These are phyloP conservation scores for Cryptoleucopteryx plumbea DNA, from an alignment of 2,113 vertebrate species.

Conservation along the genomic window DNA sequence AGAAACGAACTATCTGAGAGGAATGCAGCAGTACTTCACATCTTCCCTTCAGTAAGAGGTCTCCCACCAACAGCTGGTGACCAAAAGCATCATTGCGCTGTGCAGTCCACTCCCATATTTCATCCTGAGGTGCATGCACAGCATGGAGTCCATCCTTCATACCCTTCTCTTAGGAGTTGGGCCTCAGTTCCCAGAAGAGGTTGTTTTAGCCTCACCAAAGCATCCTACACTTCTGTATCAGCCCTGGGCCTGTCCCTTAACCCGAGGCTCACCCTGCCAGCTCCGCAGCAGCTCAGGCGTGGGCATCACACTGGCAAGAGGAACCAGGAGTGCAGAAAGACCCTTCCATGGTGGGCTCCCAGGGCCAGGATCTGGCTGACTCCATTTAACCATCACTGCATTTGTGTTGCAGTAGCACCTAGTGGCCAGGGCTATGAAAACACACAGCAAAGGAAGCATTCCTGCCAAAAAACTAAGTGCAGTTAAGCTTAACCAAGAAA, in stretches of 20 bases:
- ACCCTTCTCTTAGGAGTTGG: neutral
- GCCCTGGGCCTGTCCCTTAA: neutral
- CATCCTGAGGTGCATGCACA: neutral
- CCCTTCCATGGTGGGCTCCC: neutral
- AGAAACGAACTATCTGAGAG: neutral
- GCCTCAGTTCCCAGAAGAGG: neutral
- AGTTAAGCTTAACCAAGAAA: conserved; percentile 10
- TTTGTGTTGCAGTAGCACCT: conserved; percentile 64
- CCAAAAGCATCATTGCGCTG: neutral
- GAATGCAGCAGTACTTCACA: neutral
- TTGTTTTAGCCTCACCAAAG: neutral
- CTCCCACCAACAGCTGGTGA: accelerated
- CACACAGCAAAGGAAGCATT: neutral
- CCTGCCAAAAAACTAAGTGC: conserved; percentile 11
- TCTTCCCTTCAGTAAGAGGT: neutral
- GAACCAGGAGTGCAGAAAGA: neutral
- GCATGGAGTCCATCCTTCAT: neutral
- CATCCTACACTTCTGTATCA: neutral
- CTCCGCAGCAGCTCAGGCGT: neutral
- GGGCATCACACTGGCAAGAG: neutral
- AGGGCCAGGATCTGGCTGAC: neutral
- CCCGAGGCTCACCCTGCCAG: neutral
- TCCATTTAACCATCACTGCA: neutral
- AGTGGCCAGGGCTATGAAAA: conserved; percentile 56
- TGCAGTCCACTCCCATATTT: neutral